Evolutionary conservation across 2,888 invertebrate species (phyloP).

Genomic region (Caradrina kadenii): DNA sequence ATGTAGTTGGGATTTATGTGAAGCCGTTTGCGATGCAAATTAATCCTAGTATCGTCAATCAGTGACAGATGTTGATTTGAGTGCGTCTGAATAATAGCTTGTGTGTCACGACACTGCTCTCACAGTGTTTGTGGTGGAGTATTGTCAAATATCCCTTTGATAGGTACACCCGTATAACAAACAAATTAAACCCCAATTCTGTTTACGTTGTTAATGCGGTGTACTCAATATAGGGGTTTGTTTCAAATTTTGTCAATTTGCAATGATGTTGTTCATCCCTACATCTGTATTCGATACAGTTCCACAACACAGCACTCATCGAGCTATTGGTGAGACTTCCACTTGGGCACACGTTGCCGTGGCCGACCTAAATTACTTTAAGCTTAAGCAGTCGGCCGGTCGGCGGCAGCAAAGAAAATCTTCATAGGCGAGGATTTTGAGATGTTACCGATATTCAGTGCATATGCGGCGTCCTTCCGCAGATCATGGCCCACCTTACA

Average conservation of each 20-base stretch:
- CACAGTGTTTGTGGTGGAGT: slow-evolving; percentile 39
- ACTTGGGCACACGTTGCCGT: too few relatives aligned
- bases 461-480: too few relatives aligned
- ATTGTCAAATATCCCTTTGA: slow-evolving; percentile 47
- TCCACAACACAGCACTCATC: not conserved
- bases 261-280: too few relatives aligned
- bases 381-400: too few relatives aligned
- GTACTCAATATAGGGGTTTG: slow-evolving; percentile 17
- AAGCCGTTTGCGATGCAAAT: slow-evolving; percentile 82
- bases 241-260: slow-evolving; percentile 4
- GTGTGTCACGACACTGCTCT: slow-evolving; percentile 57
- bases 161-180: slow-evolving; percentile 41
- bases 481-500: too few relatives aligned
- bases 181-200: slow-evolving; percentile 21
- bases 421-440: too few relatives aligned
- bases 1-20: slow-evolving; percentile 76
- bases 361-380: too few relatives aligned
- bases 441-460: too few relatives aligned
- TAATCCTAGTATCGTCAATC: slow-evolving; percentile 77
- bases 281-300: too few relatives aligned
- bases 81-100: slow-evolving; percentile 78
- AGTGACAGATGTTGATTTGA: slow-evolving; percentile 81
- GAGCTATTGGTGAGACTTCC: too few relatives aligned
- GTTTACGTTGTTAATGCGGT: slow-evolving; percentile 34
- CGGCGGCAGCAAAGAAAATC: too few relatives aligned